phyloP scores from a whole-genome alignment of 2,888 invertebrate genomes.

The Xestoiulus laeticollis region DNA sequence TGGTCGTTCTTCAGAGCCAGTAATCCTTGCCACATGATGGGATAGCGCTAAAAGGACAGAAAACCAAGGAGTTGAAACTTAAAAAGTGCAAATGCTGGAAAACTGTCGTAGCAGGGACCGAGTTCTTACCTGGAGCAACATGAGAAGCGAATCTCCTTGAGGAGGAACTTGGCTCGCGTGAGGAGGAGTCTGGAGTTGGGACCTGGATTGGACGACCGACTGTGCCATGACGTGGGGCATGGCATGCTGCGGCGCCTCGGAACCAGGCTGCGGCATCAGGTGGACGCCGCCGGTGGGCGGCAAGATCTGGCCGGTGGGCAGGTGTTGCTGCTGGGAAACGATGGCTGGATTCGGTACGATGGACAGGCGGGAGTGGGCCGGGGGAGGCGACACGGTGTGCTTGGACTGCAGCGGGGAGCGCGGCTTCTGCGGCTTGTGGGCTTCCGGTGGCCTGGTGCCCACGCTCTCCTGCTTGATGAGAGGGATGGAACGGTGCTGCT shows the following conservation, averaged over 20 bases:
- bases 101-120: no score
- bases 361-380: constrained; percentile 31
- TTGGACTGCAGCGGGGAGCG: constrained; percentile 57
- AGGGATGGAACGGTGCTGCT: constrained; percentile 44
- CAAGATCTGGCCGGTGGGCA: constrained; percentile 54
- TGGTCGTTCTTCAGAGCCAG: constrained; percentile 95
- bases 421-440: constrained; percentile 19
- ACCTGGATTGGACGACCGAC: constrained; percentile 68
- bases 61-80: constrained; percentile 50
- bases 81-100: neutral
- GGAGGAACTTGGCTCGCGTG: constrained; percentile 82
- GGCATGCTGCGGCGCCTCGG: constrained; percentile 55
- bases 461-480: constrained; percentile 48
- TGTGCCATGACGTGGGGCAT: constrained; percentile 53
- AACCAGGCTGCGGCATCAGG: constrained; percentile 67
- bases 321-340: constrained; percentile 60
- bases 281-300: constrained; percentile 62
- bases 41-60: constrained; percentile 78
- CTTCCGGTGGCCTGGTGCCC: constrained; percentile 32
- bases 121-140: constrained; percentile 75
- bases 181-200: constrained; percentile 72
- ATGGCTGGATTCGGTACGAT: constrained; percentile 57
- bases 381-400: constrained; percentile 48
- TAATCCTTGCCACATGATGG: constrained; percentile 97
- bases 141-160: constrained; percentile 83